Percentiles rank a stretch among this genome's conserved stretches.
phyloP scores from a whole-genome alignment of 2,888 invertebrate species.

The Pollenia labialis region DNA sequence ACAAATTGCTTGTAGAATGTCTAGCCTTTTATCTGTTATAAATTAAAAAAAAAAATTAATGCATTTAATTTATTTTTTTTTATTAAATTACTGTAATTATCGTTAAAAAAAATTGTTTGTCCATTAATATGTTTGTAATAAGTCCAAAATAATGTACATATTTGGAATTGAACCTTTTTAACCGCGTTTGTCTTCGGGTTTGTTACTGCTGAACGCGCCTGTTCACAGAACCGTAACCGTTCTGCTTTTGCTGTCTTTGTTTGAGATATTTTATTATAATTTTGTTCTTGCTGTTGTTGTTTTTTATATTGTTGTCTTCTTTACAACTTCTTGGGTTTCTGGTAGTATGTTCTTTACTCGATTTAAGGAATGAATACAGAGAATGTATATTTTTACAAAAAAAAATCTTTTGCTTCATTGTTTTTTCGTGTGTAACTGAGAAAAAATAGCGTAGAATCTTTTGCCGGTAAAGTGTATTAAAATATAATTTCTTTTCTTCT shows the following conservation, averaged over 20 bases:
- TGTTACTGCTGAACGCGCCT: constrained; percentile 46
- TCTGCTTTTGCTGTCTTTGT: constrained; percentile 66
- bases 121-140: too few species aligned
- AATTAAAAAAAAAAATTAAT: too few species aligned
- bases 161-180: constrained; percentile 37
- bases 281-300: constrained; percentile 8
- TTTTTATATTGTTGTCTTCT: constrained; percentile 8
- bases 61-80: too few species aligned
- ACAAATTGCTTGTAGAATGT: too few species aligned
- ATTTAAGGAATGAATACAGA: constrained; percentile 22
- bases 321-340: constrained; percentile 47
- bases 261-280: constrained; percentile 51
- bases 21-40: too few species aligned
- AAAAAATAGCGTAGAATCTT: constrained; percentile 43
- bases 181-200: neutral
- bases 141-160: neutral
- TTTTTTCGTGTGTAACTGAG: constrained; percentile 55
- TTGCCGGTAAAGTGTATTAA: constrained; percentile 13
- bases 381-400: constrained; percentile 28
- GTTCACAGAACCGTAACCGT: constrained; percentile 70
- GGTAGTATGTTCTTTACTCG: neutral
- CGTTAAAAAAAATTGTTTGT: too few species aligned
- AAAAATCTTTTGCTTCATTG: constrained; percentile 11
- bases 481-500: constrained; percentile 44
- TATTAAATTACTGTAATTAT: too few species aligned